These are phyloP conservation scores for Mesocentrotus franciscanus DNA, from an alignment of 53 echinoderm and acorn worm genomes.

Conservation along the genomic window DNA sequence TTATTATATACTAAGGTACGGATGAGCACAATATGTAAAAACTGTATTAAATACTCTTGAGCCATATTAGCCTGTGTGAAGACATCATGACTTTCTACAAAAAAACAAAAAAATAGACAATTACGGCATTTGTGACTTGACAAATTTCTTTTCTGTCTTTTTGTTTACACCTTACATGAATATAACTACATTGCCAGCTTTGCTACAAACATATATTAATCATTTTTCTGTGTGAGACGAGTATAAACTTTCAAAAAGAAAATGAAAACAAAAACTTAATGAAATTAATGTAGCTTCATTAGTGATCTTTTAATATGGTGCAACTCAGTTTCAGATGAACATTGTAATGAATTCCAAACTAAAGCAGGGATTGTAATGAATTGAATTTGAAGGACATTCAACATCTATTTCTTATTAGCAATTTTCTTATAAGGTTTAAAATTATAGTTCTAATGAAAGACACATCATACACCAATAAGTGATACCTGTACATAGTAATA, in stretches of 20 bases:
- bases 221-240: neutral
- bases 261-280: neutral
- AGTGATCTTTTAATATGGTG: neutral
- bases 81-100: neutral
- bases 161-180: neutral
- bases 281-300: neutral
- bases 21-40: neutral
- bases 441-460: slow-evolving; percentile 31
- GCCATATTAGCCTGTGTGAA: neutral
- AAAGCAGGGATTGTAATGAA: neutral
- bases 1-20: neutral
- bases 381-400: neutral
- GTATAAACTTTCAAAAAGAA: neutral
- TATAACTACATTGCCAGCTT: neutral
- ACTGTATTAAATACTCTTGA: neutral
- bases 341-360: neutral
- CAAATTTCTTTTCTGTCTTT: neutral
- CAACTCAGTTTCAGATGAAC: neutral
- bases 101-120: neutral
- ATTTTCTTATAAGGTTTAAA: neutral
- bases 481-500: neutral
- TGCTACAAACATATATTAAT: neutral
- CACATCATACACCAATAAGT: neutral
- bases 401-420: neutral
- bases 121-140: neutral